Conservation (phyloP, 2,113 vertebrate genomes). For the Tauraco erythrolophus region DNA sequence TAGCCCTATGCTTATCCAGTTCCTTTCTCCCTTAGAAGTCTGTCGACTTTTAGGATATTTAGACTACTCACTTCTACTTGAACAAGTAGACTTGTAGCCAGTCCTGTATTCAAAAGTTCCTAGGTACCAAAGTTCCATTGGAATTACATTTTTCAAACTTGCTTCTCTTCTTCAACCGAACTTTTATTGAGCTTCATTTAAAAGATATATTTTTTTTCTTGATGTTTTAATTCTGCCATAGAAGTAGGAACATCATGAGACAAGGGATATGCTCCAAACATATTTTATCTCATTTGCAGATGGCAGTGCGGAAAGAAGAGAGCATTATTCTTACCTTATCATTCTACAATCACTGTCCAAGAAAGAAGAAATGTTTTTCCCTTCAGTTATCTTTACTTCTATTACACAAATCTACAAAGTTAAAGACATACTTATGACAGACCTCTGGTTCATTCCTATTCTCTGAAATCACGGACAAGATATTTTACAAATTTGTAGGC, state of each 20-base stretch:
- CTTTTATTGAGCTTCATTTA: neutral
- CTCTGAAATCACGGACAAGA: neutral
- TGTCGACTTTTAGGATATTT: neutral
- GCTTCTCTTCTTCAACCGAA: neutral
- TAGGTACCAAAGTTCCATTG: neutral
- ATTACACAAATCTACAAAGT: neutral
- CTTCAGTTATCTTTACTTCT: neutral
- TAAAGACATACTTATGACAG: neutral
- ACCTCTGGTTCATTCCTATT: neutral
- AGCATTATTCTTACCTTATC: neutral
- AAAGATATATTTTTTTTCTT: neutral
- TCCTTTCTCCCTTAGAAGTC: neutral
- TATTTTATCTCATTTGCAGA: neutral
- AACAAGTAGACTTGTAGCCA: neutral
- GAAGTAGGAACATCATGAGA: fast-evolving
- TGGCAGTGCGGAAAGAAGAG: neutral
- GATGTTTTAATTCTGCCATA: neutral
- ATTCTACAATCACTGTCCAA: neutral
- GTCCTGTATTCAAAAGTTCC: neutral
- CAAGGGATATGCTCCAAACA: neutral
- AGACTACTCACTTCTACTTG: neutral
- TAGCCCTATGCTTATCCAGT: neutral
- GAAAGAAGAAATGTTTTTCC: neutral
- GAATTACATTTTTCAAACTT: neutral
- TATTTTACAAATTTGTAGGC: neutral